phyloP scores from a whole-genome alignment of 2,888 invertebrate genomes.

The Xestia ashworthii region DNA sequence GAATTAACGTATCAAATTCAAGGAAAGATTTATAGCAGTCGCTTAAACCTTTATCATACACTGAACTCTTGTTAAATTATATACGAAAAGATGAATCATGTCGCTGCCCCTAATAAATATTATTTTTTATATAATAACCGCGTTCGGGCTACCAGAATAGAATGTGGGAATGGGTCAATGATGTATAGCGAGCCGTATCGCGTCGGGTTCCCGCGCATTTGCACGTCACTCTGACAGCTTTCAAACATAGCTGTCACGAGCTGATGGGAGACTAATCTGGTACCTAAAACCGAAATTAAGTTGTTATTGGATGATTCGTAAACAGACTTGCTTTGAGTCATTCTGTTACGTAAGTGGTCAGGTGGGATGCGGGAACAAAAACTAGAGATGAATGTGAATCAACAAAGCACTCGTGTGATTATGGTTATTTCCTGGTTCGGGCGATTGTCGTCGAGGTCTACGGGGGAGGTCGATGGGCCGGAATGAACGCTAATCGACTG shows the following conservation, averaged over 20 bases:
- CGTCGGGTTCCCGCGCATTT: slow-evolving; percentile 60
- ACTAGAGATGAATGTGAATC: slow-evolving; percentile 49
- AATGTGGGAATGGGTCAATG: slow-evolving; percentile 64
- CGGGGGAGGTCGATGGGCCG: slow-evolving; percentile 30
- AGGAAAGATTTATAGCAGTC: slow-evolving; percentile 44
- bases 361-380: slow-evolving; percentile 53
- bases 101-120: slow-evolving; percentile 50
- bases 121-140: slow-evolving; percentile 58
- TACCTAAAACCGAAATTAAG: slow-evolving; percentile 59
- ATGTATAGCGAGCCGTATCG: slow-evolving; percentile 49
- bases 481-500: slow-evolving; percentile 24
- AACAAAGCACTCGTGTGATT: slow-evolving; percentile 38
- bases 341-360: slow-evolving; percentile 58
- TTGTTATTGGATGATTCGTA: slow-evolving; percentile 58
- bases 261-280: slow-evolving; percentile 56
- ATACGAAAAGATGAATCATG: slow-evolving; percentile 49
- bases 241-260: slow-evolving; percentile 65
- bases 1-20: slow-evolving; percentile 46
- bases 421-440: slow-evolving; percentile 47
- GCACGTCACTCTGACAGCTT: slow-evolving; percentile 64
- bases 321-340: slow-evolving; percentile 61
- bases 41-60: slow-evolving; percentile 54
- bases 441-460: slow-evolving; percentile 21
- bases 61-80: slow-evolving; percentile 54
- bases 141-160: slow-evolving; percentile 59